Evolutionary conservation across 92 coral and sea anemone genomes (phyloP).

Genomic region (Isaurus tuberculatus): DNA sequence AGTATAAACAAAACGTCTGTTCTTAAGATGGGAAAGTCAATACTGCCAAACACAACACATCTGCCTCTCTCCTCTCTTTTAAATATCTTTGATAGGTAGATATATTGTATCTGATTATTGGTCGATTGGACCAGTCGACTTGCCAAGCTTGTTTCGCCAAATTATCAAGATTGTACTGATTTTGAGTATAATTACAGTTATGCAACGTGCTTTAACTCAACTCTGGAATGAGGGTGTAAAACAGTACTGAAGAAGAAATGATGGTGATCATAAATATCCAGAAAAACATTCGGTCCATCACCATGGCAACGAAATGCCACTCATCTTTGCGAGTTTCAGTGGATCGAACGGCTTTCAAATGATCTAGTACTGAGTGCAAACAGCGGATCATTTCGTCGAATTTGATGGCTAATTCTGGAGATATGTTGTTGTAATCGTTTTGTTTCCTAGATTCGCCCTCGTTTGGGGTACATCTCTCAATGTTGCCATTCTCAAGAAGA

Average conservation of each 20-base stretch:
- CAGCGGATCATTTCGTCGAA: slow-evolving; percentile 81
- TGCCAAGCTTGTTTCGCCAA: too few relatives aligned
- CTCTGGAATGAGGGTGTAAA: slow-evolving; percentile 87
- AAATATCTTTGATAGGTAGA: too few relatives aligned
- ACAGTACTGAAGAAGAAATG: slow-evolving; percentile 80
- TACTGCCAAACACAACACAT: too few relatives aligned
- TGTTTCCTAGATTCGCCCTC: slow-evolving; percentile 56
- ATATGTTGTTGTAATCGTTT: slow-evolving; percentile 54
- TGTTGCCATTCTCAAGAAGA: slow-evolving; percentile 34
- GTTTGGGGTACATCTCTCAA: background rate
- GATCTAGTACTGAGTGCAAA: slow-evolving; percentile 82
- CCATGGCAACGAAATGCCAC: slow-evolving; percentile 97
- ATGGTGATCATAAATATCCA: slow-evolving; percentile 85
- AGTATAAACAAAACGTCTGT: too few relatives aligned
- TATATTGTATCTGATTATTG: too few relatives aligned
- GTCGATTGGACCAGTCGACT: too few relatives aligned
- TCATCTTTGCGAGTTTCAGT: slow-evolving; percentile 83
- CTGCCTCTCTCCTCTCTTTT: too few relatives aligned
- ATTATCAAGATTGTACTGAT: too few relatives aligned
- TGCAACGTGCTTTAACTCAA: background rate
- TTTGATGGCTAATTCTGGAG: slow-evolving; percentile 68
- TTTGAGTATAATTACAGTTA: background rate
- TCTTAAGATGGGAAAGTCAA: too few relatives aligned
- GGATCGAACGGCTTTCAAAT: slow-evolving; percentile 83
- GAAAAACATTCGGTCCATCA: slow-evolving; percentile 89